phyloP scores from a whole-genome alignment of 2,888 invertebrate genomes.

The Ectemnius cavifrons region DNA sequence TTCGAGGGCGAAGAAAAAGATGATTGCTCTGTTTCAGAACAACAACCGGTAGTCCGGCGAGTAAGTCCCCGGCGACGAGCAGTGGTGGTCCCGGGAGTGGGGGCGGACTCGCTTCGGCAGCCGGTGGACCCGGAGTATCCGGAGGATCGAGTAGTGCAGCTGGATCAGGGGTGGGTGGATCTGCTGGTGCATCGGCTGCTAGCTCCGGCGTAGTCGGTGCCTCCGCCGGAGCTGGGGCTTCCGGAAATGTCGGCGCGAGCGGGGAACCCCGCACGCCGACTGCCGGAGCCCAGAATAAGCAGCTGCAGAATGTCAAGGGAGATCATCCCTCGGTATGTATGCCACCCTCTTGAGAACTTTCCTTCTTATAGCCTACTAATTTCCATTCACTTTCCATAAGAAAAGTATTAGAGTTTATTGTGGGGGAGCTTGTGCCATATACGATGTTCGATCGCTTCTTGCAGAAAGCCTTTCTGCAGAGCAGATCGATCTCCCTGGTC shows the following conservation, averaged over 20 bases:
- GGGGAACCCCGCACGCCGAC: slow-evolving; percentile 79
- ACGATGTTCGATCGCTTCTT: slow-evolving; percentile 49
- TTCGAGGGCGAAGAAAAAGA: background rate
- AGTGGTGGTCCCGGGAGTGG: slow-evolving; percentile 78
- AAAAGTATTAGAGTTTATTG: background rate
- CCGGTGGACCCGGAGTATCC: slow-evolving; percentile 76
- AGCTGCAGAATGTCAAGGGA: slow-evolving; percentile 87
- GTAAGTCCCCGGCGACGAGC: slow-evolving; percentile 75
- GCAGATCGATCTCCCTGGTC: slow-evolving; percentile 93
- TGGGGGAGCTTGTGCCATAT: background rate
- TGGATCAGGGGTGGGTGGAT: slow-evolving; percentile 20
- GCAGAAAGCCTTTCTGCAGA: slow-evolving; percentile 89
- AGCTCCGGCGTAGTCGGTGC: slow-evolving; percentile 75
- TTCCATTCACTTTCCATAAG: too few relatives aligned
- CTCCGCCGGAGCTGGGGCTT: slow-evolving; percentile 67
- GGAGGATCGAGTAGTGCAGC: slow-evolving; percentile 74
- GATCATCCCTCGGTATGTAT: slow-evolving; percentile 86
- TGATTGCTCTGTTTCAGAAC: slow-evolving; percentile 79
- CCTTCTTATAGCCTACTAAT: background rate
- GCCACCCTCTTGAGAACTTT: background rate
- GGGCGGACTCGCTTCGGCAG: slow-evolving; percentile 65
- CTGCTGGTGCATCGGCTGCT: slow-evolving; percentile 18
- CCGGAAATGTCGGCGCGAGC: slow-evolving; percentile 56
- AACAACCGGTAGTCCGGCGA: slow-evolving; percentile 83
- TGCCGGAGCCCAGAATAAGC: slow-evolving; percentile 85